Evolutionary conservation across 2,113 vertebrate species (phyloP), one percentile per base, ranked within the genome.

Genomic region (Aplodontia rufa): DNA sequence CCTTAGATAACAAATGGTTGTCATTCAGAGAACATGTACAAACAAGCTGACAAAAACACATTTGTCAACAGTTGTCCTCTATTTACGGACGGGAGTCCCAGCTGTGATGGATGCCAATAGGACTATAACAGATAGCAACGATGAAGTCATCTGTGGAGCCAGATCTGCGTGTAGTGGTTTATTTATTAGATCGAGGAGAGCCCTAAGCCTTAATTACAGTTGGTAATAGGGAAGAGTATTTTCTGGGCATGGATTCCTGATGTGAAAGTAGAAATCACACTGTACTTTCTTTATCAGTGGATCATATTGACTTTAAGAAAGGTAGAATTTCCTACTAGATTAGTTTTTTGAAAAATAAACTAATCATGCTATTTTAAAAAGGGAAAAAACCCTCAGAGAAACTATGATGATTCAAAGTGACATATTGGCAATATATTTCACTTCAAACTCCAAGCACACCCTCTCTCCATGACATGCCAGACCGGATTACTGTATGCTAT

Each of bases 211-310:
- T 80, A 64, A 85, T 80, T 90, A 75, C 24, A 58, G 55, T 37
- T 69, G 66, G 47, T 55, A 64, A 49, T 11, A 53, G 13, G 17
- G 35, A 42, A 42, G 60, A 40, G 37, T 82, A 87, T 53, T 35
- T 12, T 64, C 40, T 49, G 49, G 40, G 22, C 62, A n/a, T 68
- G 55, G 20, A 51, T 49, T 78, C 60, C 26, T 28, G 40, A 28
- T 14, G 37, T 62, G 19, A 60, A 94, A 55, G 72, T 19, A 53
- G 42, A 94, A 94, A 94, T 90, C 26, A 86, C 62, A 83, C 66
- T 19, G 42, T 42, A 30, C 32, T 22, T 40, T 91, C 47, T 89
- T 89, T 49, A 86, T 42, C 37, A 37, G 3, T 76, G 28, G 7
- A 37, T 28, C 10, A 37, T 42, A 32, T 12, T 32, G 14, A 51